Evolutionary conservation across 64 coral and sea anemone genomes (phyloP).

Genomic region (Acropora tenuis): DNA sequence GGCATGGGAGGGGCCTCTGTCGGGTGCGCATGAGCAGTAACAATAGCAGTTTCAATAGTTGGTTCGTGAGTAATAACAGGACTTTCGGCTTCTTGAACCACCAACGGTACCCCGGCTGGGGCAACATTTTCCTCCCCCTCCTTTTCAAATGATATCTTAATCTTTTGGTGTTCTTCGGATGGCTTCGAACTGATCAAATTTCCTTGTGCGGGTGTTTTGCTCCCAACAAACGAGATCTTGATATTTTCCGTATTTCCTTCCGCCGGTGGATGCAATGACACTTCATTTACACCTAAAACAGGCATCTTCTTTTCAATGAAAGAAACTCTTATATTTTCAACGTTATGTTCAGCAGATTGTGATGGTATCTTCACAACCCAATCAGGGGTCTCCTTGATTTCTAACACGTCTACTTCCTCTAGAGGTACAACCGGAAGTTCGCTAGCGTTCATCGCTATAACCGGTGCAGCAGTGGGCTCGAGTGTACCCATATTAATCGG

Average conservation of each 20-base stretch:
- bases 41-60: neutral
- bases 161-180: constrained; percentile 8
- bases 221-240: constrained; percentile 85
- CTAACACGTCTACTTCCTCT: constrained; percentile 42
- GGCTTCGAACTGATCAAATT: constrained; percentile 12
- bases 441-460: constrained; percentile 47
- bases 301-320: constrained; percentile 54
- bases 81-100: neutral
- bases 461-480: constrained; percentile 45
- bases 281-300: constrained; percentile 11
- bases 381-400: constrained; percentile 28
- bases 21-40: neutral
- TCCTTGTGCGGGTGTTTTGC: constrained; percentile 43
- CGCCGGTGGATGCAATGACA: constrained; percentile 9
- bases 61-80: neutral
- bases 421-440: constrained; percentile 36
- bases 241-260: constrained; percentile 73
- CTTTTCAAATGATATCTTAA: constrained; percentile 58
- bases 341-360: constrained; percentile 25
- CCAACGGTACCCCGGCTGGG: neutral
- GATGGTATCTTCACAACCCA: constrained; percentile 81
- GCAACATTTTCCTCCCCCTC: constrained; percentile 20
- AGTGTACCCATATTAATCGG: neutral
- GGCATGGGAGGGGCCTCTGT: constrained; percentile 31
- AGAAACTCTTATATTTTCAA: constrained; percentile 58